Base-by-base conservation (phyloP, 2,888 invertebrate genomes). In the Metalampra italica region DNA sequence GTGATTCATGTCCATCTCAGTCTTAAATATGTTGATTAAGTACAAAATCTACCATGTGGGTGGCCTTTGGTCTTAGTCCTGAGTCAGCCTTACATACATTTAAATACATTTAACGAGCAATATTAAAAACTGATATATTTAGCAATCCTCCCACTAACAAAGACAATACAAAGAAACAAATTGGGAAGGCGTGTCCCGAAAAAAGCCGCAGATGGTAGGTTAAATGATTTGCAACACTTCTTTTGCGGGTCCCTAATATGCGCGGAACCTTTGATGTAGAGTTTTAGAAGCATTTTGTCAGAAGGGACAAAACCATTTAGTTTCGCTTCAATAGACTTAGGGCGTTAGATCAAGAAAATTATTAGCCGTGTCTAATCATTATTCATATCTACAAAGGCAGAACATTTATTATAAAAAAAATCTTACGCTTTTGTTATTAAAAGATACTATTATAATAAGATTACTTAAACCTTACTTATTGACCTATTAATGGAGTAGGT, bases 261-360 rank as follows among this genome's bases (percentile, higher is more conserved):
- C 40, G 47, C 54, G 50, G 47, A 46, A 40, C 29, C 45, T 56
- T 52, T 56, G 54, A 56, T 46, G 49, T 49, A 43, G 39, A 30
- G 13, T 46, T 42, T 30, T 14, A 12, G 29, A 30, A 44, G 5
- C 11, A n/a, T n/a, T 34, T 36, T 36, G 36, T n/a, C 5, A 36
- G 41, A 14, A 47, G 43, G 51, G 44, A 42, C 14, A 29, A 22
- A 29, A 42, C 14, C n/a, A n/a, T n/a, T 47, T 42, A 43, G 51
- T 47, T 22, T 8, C 39, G 43, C 29, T 39, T 45, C 41, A 51
- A 36, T 46, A 30, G 14, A 36, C 9, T 15, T 38, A 39, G 48
- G 45, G 48, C 43, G 45, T 38, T 32, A 42, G 44, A 47, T 46
- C 22, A 22, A 37, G 14, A 34, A 47, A 47, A 47, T 38, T 47